Conservation (phyloP, 2,797 vertebrate genomes). For the Poeciliopsis turneri region DNA sequence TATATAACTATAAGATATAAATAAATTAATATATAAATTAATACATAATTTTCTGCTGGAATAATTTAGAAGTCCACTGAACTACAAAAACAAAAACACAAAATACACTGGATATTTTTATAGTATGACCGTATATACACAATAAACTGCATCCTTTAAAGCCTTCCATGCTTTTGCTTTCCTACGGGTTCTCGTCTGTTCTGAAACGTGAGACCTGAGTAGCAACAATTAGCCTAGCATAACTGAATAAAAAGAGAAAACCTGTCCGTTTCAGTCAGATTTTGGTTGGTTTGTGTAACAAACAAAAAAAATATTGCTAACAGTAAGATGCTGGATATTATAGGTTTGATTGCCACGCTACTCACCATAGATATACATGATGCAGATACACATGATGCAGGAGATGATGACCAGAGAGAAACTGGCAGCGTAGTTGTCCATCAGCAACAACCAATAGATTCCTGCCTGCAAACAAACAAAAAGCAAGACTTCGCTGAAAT, state of each 20-base stretch:
- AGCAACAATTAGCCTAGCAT: constrained; percentile 4
- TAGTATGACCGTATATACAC: neutral
- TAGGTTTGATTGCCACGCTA: neutral
- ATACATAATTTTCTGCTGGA: neutral
- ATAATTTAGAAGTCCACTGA: neutral
- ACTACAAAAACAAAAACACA: neutral
- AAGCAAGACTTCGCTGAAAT: constrained; percentile 6
- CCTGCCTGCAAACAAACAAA: constrained; percentile 84
- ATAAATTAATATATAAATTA: too few relatives aligned
- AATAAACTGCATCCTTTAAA: neutral
- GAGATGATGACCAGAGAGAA: constrained; percentile 98
- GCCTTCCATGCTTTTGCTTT: neutral
- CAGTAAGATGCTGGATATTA: neutral
- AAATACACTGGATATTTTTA: neutral
- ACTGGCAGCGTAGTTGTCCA: constrained; percentile 99
- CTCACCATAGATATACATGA: constrained; percentile 99
- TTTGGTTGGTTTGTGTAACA: neutral
- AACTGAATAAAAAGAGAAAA: neutral
- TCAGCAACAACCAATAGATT: constrained; percentile 96
- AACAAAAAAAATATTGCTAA: neutral
- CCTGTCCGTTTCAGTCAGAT: neutral
- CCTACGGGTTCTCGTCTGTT: neutral
- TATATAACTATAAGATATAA: too few relatives aligned
- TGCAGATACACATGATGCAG: constrained; percentile 97
- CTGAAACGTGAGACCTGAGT: neutral